Evolutionary conservation across 1,140 invertebrate genomes (phyloP).

Genomic region (Stratiolaelaps scimitus): DNA sequence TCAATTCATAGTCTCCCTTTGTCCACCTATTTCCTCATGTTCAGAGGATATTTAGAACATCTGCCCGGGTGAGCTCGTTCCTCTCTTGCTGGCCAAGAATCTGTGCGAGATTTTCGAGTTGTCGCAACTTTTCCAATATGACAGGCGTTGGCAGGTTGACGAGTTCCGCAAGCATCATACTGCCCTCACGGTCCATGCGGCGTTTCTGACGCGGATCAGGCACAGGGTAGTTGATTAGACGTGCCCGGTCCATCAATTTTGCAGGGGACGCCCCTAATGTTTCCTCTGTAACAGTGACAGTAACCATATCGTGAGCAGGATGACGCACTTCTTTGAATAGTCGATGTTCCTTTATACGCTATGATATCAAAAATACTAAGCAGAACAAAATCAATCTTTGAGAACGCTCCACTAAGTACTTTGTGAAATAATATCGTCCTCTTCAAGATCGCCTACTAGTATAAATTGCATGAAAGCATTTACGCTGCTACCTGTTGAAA

Average conservation of each 20-base stretch:
- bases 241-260: slow-evolving; percentile 14
- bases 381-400: too few species aligned
- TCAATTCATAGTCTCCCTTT: too few species aligned
- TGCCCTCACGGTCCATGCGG: slow-evolving; percentile 15
- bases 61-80: slow-evolving; percentile 4
- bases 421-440: too few species aligned
- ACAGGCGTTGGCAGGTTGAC: slow-evolving; percentile 3
- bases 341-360: too few species aligned
- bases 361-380: too few species aligned
- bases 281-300: not conserved
- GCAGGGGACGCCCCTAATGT: not conserved
- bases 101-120: slow-evolving; percentile 14
- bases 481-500: too few species aligned
- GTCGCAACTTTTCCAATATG: slow-evolving; percentile 17
- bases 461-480: too few species aligned
- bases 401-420: too few species aligned
- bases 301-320: not conserved
- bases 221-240: not conserved
- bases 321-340: too few species aligned
- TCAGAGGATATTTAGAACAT: slow-evolving; percentile 21
- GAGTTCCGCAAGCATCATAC: slow-evolving; percentile 1
- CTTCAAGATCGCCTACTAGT: too few species aligned
- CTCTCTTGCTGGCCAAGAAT: slow-evolving; percentile 23
- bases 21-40: too few species aligned
- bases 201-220: slow-evolving; percentile 20